These are phyloP conservation scores for Cheilosia impressa DNA, from an alignment of 2,888 invertebrate genomes.

Conservation along the genomic window DNA sequence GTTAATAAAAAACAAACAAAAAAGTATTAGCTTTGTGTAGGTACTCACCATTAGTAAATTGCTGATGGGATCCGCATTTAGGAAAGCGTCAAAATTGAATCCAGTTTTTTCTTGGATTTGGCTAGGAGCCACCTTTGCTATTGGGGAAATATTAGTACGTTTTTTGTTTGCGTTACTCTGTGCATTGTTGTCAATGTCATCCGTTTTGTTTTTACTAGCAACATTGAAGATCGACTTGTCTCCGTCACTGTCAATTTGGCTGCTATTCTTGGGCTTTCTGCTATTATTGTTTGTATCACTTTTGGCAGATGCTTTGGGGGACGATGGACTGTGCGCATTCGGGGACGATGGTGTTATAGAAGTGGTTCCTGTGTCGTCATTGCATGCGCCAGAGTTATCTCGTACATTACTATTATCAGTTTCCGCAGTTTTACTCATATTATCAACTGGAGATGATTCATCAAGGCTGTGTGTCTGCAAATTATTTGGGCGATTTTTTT, in stretches of 20 bases:
- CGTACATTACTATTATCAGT: conserved; percentile 1
- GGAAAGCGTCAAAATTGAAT: conserved; percentile 93
- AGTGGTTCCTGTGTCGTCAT: conserved; percentile 11
- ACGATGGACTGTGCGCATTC: not conserved
- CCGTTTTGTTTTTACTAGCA: conserved; percentile 40
- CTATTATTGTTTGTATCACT: conserved; percentile 59
- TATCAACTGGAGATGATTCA: conserved; percentile 22
- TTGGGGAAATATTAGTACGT: conserved; percentile 36
- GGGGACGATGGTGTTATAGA: conserved; percentile 1
- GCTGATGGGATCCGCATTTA: conserved; percentile 91
- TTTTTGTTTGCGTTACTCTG: conserved; percentile 29
- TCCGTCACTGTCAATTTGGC: conserved; percentile 1
- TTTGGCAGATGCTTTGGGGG: not conserved
- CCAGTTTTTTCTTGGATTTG: conserved; percentile 81
- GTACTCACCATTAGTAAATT: conserved; percentile 88
- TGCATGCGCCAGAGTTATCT: conserved; percentile 5
- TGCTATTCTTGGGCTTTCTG: conserved; percentile 17
- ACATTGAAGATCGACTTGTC: not conserved
- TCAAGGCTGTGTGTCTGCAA: conserved; percentile 13
- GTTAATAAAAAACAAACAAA: no score
- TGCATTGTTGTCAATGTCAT: not conserved
- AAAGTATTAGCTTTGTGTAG: conserved; percentile 50
- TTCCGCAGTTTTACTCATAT: not conserved
- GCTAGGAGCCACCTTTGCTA: conserved; percentile 27
- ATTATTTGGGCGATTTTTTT: conserved; percentile 24